Evolutionary conservation across 2,888 invertebrate species (phyloP).

Genomic region (Dasysyrphus albostriatus): DNA sequence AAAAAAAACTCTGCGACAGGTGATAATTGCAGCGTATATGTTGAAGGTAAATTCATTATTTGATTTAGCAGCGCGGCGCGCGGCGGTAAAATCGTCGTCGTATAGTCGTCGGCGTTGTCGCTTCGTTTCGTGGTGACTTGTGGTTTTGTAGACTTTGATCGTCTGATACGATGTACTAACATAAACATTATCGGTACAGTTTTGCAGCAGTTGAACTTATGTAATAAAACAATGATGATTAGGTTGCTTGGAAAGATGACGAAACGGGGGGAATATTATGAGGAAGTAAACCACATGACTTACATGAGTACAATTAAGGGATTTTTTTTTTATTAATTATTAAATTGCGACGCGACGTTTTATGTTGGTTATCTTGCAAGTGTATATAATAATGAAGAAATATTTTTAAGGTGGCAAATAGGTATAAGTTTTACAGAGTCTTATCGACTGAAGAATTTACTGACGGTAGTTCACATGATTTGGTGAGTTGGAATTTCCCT

Average conservation of each 20-base stretch:
- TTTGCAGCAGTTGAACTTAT: constrained; percentile 28
- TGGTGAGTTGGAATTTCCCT: background rate
- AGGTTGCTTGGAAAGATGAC: constrained; percentile 1
- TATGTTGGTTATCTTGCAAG: constrained; percentile 23
- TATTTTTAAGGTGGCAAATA: background rate
- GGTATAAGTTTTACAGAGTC: background rate
- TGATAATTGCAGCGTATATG: constrained; percentile 61
- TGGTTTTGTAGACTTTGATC: constrained; percentile 67
- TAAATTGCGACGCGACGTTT: constrained; percentile 13
- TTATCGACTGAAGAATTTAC: background rate
- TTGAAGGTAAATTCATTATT: constrained; percentile 14
- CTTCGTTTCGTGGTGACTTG: constrained; percentile 21
- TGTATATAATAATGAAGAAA: background rate
- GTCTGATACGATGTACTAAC: constrained; percentile 65
- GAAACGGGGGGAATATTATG: background rate
- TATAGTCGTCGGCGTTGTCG: background rate
- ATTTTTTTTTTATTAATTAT: constrained; percentile 1
- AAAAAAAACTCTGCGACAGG: constrained; percentile 36
- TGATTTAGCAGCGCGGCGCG: background rate
- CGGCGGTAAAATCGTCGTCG: too few species aligned
- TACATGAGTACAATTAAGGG: constrained; percentile 20
- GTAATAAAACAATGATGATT: constrained; percentile 28
- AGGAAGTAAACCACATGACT: constrained; percentile 34
- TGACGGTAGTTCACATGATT: background rate
- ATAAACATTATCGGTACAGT: constrained; percentile 42